Percentiles rank a stretch among this genome's conserved stretches.
Evolutionary conservation across 1,140 invertebrate genomes (phyloP).

Genomic region (Phortica variegata): DNA sequence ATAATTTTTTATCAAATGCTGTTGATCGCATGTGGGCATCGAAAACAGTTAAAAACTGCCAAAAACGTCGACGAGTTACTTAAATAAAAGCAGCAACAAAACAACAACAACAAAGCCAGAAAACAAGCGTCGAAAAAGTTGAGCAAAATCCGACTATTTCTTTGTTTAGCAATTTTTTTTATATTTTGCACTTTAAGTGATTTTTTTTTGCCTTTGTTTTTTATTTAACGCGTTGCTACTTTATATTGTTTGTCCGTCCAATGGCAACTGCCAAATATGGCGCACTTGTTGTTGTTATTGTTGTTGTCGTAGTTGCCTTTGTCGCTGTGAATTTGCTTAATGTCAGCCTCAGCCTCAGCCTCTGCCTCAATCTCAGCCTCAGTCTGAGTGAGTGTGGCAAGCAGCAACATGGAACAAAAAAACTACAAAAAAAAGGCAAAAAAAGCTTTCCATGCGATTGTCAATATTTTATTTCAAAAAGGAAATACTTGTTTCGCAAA

Average conservation of each 20-base stretch:
- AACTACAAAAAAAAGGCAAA: slow-evolving; percentile 22
- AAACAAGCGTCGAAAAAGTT: not conserved
- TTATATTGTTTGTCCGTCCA: slow-evolving; percentile 33
- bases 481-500: slow-evolving; percentile 52
- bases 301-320: no score
- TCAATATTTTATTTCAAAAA: slow-evolving; percentile 46
- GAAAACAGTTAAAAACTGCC: slow-evolving; percentile 1
- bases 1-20: slow-evolving; percentile 39
- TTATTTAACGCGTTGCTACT: slow-evolving; percentile 13
- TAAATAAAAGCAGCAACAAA: not conserved
- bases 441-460: slow-evolving; percentile 34
- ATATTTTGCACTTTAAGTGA: not conserved
- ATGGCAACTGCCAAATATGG: slow-evolving; percentile 54
- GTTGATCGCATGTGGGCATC: slow-evolving; percentile 42
- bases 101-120: no score
- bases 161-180: not conserved
- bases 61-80: not conserved
- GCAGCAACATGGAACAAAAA: no score
- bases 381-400: no score
- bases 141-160: not conserved
- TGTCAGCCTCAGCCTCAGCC: slow-evolving; percentile 36
- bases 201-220: not conserved
- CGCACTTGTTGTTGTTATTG: slow-evolving; percentile 39
- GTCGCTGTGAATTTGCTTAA: slow-evolving; percentile 19
- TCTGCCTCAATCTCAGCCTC: not conserved